A percentile compares a stretch with the other conserved stretches of the same genome.
Conservation (phyloP, 2,888 invertebrate genomes). For the Metacarcinus magister region DNA sequence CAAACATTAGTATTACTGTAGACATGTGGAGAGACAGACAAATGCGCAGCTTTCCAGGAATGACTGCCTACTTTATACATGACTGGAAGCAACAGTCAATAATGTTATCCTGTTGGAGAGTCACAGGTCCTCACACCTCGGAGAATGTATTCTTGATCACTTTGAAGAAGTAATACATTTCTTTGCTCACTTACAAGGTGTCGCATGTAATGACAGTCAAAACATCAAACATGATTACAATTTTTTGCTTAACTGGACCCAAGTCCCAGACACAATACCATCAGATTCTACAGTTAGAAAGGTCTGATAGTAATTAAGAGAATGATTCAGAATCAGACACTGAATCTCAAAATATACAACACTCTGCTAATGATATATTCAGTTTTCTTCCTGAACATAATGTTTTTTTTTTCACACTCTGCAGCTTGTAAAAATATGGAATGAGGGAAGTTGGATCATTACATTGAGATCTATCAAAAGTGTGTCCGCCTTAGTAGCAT, state of each 20-base stretch:
- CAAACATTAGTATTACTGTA: neutral
- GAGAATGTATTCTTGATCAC: slow-evolving; percentile 21
- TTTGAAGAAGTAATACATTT: slow-evolving; percentile 16
- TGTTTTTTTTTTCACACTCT: no score
- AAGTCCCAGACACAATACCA: no score
- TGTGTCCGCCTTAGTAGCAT: no score
- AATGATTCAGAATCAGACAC: no score
- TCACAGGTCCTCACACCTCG: slow-evolving; percentile 45
- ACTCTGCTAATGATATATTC: no score
- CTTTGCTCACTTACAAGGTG: slow-evolving; percentile 18
- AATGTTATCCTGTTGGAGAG: slow-evolving; percentile 46
- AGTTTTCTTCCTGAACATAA: no score
- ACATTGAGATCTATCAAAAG: no score
- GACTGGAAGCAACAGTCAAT: slow-evolving; percentile 36
- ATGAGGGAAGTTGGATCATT: no score
- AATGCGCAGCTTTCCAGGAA: slow-evolving; percentile 46
- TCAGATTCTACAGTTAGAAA: no score
- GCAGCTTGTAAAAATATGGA: no score
- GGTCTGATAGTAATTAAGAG: no score
- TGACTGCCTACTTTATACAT: slow-evolving; percentile 47
- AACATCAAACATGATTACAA: neutral
- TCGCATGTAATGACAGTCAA: slow-evolving; percentile 36
- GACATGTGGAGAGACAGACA: slow-evolving; percentile 34
- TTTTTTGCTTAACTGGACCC: neutral
- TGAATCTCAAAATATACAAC: no score